Conservation (phyloP, 2,113 vertebrate genomes). For the Ranitomeya variabilis region DNA sequence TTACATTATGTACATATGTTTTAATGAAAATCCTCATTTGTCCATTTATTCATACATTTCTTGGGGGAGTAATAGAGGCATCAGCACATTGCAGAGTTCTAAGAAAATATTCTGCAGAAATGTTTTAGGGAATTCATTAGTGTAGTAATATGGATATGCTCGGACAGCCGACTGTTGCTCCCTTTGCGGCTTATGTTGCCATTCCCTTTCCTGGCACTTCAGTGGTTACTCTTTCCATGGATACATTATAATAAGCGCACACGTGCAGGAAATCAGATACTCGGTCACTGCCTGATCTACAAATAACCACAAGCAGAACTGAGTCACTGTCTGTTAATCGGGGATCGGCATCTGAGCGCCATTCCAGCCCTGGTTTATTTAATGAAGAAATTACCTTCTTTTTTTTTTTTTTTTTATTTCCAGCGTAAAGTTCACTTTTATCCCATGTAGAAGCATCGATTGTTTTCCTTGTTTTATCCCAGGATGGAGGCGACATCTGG, state of each 20-base stretch:
- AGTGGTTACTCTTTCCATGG: background rate
- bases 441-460: background rate
- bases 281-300: background rate
- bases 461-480: background rate
- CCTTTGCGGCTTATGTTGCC: background rate
- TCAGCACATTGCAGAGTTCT: no score
- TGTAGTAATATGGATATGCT: no score
- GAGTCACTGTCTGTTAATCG: background rate
- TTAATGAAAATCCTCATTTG: no score
- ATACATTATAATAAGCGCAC: background rate
- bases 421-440: background rate
- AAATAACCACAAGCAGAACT: background rate
- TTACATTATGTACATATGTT: no score
- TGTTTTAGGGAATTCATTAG: no score
- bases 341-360: background rate
- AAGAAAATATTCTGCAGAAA: no score
- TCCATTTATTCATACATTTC: no score
- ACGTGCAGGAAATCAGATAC: constrained; percentile 7
- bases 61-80: no score
- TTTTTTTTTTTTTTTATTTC: background rate
- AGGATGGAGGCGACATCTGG: constrained; percentile 16
- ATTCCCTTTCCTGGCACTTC: background rate
- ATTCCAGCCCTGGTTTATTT: constrained; percentile 21
- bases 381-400: constrained; percentile 9
- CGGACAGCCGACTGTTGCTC: background rate